Evolutionary conservation across 2,113 vertebrate species (phyloP).

Genomic region (Heterotilapia buettikoferi): DNA sequence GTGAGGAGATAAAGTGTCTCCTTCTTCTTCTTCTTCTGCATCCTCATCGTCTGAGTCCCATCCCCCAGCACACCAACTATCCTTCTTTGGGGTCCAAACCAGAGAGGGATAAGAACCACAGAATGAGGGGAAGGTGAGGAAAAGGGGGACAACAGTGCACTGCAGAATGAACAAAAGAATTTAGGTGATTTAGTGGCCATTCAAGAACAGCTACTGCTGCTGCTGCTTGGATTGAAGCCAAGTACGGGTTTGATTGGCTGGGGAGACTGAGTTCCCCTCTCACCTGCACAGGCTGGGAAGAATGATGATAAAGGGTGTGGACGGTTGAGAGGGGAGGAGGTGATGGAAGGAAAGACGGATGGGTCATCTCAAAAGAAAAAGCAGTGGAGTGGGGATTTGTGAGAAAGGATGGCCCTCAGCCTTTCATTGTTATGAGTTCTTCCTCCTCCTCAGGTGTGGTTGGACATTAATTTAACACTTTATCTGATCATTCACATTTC

Average conservation of each 20-base stretch:
- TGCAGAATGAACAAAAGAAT: conserved; percentile 9
- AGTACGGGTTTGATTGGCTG: conserved; percentile 16
- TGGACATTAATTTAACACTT: background rate
- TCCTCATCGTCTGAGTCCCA: background rate
- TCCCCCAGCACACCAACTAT: background rate
- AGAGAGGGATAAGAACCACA: background rate
- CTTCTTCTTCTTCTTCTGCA: background rate
- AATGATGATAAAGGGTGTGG: conserved; percentile 14
- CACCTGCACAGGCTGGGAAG: conserved; percentile 2
- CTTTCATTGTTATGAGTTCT: background rate
- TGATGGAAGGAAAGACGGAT: background rate
- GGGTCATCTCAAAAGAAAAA: background rate
- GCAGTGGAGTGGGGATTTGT: background rate
- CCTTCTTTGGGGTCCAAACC: conserved; percentile 5
- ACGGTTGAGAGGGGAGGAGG: background rate
- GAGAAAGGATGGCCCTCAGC: background rate
- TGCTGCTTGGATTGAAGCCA: conserved; percentile 18
- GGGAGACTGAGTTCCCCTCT: conserved; percentile 16
- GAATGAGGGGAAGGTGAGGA: conserved; percentile 1
- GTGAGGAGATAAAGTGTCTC: conserved; percentile 35
- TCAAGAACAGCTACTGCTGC: background rate
- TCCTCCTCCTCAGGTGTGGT: background rate
- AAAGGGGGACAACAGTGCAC: background rate
- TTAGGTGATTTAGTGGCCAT: conserved; percentile 33
- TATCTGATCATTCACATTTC: background rate